phyloP scores from a whole-genome alignment of 2,113 vertebrate species.

The Cariama cristata region DNA sequence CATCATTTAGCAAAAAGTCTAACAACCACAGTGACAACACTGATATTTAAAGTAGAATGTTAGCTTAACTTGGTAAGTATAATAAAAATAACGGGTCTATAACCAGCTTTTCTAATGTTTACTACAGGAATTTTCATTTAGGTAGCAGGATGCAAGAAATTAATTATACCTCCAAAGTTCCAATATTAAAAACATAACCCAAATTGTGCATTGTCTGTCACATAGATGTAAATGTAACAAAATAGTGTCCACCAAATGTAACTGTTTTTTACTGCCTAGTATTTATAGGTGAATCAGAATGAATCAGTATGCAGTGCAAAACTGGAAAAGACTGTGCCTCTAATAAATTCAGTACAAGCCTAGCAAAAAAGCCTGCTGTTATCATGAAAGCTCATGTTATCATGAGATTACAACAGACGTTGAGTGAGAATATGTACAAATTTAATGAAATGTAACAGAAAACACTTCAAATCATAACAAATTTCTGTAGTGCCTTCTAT shows the following conservation, averaged over 20 bases:
- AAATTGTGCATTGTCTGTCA: background rate
- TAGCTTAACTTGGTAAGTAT: background rate
- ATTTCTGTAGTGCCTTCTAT: background rate
- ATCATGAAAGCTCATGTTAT: slow-evolving; percentile 21
- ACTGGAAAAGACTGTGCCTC: background rate
- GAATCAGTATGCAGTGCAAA: background rate
- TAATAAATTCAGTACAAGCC: slow-evolving; percentile 30
- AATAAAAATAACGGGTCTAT: background rate
- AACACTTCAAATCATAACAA: slow-evolving; percentile 14
- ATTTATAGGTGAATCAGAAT: slow-evolving; percentile 21
- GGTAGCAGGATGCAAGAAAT: background rate
- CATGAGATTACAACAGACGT: background rate
- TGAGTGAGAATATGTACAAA: slow-evolving; percentile 25
- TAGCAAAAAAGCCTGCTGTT: slow-evolving; percentile 6
- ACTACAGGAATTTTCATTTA: background rate
- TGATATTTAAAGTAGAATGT: background rate
- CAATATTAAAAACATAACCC: background rate
- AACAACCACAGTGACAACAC: background rate
- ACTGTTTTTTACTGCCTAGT: background rate
- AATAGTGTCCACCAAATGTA: background rate
- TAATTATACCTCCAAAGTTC: background rate
- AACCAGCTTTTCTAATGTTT: background rate
- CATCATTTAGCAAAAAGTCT: background rate
- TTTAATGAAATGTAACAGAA: slow-evolving; percentile 33
- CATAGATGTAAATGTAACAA: background rate